Percentiles rank a stretch among this genome's conserved stretches.
These are phyloP conservation scores for Sclerurus mexicanus DNA, from an alignment of 2,113 vertebrate genomes.

Conservation along the genomic window DNA sequence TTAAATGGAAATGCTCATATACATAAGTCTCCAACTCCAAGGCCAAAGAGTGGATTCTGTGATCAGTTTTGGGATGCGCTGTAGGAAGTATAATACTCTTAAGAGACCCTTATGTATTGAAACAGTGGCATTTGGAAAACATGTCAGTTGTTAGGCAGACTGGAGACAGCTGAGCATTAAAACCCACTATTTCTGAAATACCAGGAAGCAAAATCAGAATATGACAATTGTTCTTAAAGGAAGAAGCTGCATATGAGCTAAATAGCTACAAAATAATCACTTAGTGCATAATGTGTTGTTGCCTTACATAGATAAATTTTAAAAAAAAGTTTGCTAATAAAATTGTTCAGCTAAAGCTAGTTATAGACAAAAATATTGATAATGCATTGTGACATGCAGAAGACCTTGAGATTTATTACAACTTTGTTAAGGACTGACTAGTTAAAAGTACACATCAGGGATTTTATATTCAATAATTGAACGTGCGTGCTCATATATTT, in stretches of 20 bases:
- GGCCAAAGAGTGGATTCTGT: neutral
- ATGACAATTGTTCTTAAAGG: neutral
- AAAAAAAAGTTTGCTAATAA: neutral
- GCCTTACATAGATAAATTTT: neutral
- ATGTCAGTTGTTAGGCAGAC: neutral
- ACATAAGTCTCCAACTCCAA: neutral
- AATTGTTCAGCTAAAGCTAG: neutral
- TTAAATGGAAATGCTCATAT: neutral
- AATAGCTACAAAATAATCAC: neutral
- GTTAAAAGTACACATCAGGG: neutral
- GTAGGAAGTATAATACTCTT: neutral
- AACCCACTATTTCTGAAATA: neutral
- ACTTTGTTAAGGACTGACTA: neutral
- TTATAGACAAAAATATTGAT: neutral
- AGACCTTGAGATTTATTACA: neutral
- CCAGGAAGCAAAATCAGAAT: neutral
- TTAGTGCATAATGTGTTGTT: neutral
- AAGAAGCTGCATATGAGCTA: neutral
- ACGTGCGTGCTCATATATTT: neutral
- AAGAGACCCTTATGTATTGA: neutral
- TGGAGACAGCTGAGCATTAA: neutral
- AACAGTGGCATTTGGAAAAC: neutral
- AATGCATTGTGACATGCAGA: neutral
- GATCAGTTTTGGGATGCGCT: neutral
- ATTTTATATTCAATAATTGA: neutral